Conservation (phyloP, 2,113 vertebrate genomes). For the Hystrix cristata region DNA sequence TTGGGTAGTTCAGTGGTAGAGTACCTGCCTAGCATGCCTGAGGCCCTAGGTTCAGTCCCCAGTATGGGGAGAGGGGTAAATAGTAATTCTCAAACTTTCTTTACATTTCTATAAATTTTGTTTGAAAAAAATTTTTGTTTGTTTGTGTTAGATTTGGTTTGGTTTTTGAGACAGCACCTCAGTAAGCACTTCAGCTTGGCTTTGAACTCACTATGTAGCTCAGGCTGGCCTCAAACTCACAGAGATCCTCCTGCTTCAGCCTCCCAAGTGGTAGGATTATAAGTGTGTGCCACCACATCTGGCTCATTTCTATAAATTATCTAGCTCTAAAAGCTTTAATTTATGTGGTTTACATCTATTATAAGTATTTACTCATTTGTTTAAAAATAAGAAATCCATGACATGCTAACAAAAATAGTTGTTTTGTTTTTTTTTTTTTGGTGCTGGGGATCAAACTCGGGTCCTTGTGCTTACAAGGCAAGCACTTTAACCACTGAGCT, state of each 20-base stretch:
- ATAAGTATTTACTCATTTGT: not conserved
- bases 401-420: not conserved
- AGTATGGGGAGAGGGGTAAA: not conserved
- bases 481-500: no score
- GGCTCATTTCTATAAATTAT: not conserved
- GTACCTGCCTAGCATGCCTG: not conserved
- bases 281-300: not conserved
- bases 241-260: not conserved
- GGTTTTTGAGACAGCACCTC: not conserved
- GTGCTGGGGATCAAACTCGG: no score
- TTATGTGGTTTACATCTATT: not conserved
- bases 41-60: not conserved
- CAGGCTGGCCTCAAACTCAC: not conserved
- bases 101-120: not conserved
- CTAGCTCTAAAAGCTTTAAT: not conserved
- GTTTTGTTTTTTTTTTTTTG: no score
- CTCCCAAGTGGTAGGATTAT: not conserved
- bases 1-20: not conserved
- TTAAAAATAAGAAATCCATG: slow-evolving; percentile 31
- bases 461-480: no score
- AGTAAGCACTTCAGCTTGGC: not conserved
- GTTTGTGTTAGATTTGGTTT: no score
- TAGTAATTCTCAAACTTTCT: not conserved
- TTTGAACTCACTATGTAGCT: no score
- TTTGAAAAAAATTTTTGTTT: no score